phyloP scores from a whole-genome alignment of 2,113 vertebrate genomes.

The Columba janthina region DNA sequence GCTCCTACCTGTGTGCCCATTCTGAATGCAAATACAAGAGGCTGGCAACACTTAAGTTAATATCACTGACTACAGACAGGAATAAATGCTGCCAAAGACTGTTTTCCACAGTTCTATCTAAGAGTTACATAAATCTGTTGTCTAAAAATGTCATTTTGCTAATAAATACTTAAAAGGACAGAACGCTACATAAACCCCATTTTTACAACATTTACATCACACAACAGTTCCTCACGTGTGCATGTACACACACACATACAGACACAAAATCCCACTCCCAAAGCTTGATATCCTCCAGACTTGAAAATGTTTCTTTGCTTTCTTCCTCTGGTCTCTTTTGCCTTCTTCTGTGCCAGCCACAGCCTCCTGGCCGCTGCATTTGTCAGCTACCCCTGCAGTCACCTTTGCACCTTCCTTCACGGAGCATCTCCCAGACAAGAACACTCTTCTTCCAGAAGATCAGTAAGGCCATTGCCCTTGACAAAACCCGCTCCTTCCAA shows the following conservation, averaged over 20 bases:
- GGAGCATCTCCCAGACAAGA: background rate
- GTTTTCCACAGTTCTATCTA: background rate
- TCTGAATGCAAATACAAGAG: background rate
- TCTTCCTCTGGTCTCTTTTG: background rate
- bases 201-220: rapidly evolving
- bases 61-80: background rate
- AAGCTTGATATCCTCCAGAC: background rate
- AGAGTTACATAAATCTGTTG: background rate
- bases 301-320: background rate
- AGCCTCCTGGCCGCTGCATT: background rate
- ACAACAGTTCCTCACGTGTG: background rate
- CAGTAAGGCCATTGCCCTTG: background rate
- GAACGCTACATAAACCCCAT: background rate
- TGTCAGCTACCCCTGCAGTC: background rate
- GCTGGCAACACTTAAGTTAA: background rate
- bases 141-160: background rate
- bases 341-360: rapidly evolving
- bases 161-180: background rate
- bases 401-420: background rate
- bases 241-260: rapidly evolving
- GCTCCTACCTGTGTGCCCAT: background rate
- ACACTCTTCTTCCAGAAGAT: background rate
- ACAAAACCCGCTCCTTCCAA: background rate
- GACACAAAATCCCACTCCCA: background rate
- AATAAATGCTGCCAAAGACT: background rate